Percentiles rank a stretch among this genome's conserved stretches.
These are phyloP conservation scores for Salminus brasiliensis DNA, from an alignment of 2,113 vertebrate genomes.

Conservation along the genomic window DNA sequence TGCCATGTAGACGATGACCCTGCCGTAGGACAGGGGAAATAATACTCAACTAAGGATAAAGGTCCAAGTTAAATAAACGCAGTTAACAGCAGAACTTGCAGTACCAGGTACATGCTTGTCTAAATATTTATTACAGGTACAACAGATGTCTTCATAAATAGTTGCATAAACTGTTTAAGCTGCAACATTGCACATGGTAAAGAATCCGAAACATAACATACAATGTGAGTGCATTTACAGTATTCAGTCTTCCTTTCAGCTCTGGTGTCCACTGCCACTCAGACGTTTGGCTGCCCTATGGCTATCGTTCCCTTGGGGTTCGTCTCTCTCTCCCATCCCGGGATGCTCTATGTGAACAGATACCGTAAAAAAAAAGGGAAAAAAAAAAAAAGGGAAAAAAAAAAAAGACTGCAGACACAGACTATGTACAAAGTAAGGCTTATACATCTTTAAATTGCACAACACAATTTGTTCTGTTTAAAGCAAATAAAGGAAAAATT, in stretches of 20 bases:
- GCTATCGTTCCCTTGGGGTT: slow-evolving; percentile 57
- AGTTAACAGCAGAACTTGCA: slow-evolving; percentile 89
- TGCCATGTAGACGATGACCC: slow-evolving; percentile 68
- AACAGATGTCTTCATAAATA: slow-evolving; percentile 99
- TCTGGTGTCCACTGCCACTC: slow-evolving; percentile 70
- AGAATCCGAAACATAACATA: slow-evolving; percentile 88
- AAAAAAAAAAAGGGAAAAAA: slow-evolving; percentile 77
- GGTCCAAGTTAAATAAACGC: slow-evolving; percentile 81
- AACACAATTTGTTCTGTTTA: slow-evolving; percentile 89
- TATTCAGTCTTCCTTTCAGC: slow-evolving; percentile 81
- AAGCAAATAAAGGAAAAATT: slow-evolving; percentile 78
- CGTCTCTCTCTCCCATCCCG: slow-evolving; percentile 60
- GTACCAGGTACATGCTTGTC: slow-evolving; percentile 92
- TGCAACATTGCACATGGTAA: slow-evolving; percentile 99
- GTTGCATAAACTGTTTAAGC: slow-evolving; percentile 99
- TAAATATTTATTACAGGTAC: slow-evolving; percentile 99
- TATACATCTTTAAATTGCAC: slow-evolving; percentile 90
- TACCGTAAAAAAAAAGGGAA: slow-evolving; percentile 76
- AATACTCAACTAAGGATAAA: slow-evolving; percentile 74
- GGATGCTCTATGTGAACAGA: slow-evolving; percentile 72
- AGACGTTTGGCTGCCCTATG: slow-evolving; percentile 60
- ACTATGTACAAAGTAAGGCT: slow-evolving; percentile 98
- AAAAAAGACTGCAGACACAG: slow-evolving; percentile 83
- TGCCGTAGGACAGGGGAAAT: slow-evolving; percentile 76
- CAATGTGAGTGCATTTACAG: slow-evolving; percentile 93